Percentiles rank a stretch among this genome's conserved stretches.
Evolutionary conservation across 1,140 invertebrate species (phyloP).

Genomic region (Oryctes rhinoceros): DNA sequence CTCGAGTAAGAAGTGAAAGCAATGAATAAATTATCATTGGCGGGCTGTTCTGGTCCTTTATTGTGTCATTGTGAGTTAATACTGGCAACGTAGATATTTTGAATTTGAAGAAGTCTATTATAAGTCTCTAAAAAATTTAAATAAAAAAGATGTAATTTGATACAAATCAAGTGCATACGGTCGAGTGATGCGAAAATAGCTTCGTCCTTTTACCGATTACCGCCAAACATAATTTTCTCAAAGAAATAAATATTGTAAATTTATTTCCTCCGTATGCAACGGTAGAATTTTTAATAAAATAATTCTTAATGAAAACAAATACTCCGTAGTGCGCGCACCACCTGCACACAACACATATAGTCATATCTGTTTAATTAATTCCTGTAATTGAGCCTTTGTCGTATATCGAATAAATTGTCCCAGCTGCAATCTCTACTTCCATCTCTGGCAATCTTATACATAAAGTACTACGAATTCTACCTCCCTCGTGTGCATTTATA

Average conservation of each 20-base stretch:
- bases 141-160: too few relatives aligned
- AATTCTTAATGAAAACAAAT: background rate
- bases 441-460: background rate
- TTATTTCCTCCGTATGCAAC: background rate
- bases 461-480: background rate
- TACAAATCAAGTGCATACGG: too few relatives aligned
- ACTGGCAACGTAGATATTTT: background rate
- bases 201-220: too few relatives aligned
- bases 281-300: background rate
- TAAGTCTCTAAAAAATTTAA: too few relatives aligned
- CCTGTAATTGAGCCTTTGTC: constrained; percentile 21
- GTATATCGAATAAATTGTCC: constrained; percentile 6
- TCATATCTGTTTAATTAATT: constrained; percentile 30
- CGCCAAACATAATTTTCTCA: too few relatives aligned
- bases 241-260: too few relatives aligned
- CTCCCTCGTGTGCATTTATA: background rate
- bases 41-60: background rate
- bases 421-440: constrained; percentile 21
- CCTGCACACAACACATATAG: background rate
- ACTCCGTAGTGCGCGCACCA: background rate
- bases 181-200: too few relatives aligned
- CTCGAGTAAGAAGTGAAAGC: background rate
- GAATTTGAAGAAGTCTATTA: too few relatives aligned
- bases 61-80: background rate
- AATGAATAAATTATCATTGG: background rate